Conservation (phyloP, 2,888 invertebrate genomes). For the Netelia fuscicornis region DNA sequence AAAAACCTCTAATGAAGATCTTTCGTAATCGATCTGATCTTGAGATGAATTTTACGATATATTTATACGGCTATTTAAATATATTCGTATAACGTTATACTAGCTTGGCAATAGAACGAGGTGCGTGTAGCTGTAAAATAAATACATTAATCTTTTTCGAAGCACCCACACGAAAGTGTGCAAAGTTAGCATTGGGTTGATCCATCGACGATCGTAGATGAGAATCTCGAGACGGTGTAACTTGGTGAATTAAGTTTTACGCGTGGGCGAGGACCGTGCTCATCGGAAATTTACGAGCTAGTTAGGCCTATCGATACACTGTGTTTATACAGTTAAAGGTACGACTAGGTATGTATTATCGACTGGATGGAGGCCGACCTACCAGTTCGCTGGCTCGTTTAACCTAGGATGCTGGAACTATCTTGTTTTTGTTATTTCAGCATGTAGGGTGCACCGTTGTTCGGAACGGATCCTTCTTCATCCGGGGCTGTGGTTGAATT, state of each 20-base stretch:
- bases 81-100: constrained; percentile 4
- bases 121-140: constrained; percentile 45
- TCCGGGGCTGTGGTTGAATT: background rate
- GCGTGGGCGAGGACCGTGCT: constrained; percentile 72
- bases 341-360: constrained; percentile 38
- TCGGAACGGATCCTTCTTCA: background rate
- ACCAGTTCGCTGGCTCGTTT: constrained; percentile 33
- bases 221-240: constrained; percentile 45
- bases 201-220: constrained; percentile 25
- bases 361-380: constrained; percentile 46
- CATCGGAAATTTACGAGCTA: constrained; percentile 62
- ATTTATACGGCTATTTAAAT: constrained; percentile 20
- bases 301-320: constrained; percentile 65
- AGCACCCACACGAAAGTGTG: constrained; percentile 50
- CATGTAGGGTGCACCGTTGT: constrained; percentile 30
- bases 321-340: constrained; percentile 56
- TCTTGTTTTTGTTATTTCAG: constrained; percentile 42
- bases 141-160: constrained; percentile 55
- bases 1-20: constrained; percentile 64
- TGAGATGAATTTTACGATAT: constrained; percentile 9
- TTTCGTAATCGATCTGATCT: constrained; percentile 62
- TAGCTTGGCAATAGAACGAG: constrained; percentile 60
- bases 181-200: background rate
- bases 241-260: constrained; percentile 68
- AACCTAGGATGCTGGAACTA: constrained; percentile 22